Percentiles rank a stretch among this genome's conserved stretches.
Conservation (phyloP, 1,140 invertebrate species). For the Piezodorus guildinii region DNA sequence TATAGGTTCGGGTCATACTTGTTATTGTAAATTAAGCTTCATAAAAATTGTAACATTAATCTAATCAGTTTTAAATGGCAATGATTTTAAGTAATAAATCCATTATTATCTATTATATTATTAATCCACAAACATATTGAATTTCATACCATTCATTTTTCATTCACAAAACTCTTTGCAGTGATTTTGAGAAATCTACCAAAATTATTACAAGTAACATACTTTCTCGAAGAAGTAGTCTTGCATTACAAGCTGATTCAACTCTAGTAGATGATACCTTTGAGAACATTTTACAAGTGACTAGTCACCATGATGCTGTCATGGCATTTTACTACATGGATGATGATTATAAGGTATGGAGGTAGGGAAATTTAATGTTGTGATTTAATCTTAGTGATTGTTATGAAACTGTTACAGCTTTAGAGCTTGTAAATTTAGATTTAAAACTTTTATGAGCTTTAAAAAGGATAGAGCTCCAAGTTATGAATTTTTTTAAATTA, state of each 20-base stretch:
- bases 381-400: background rate
- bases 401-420: background rate
- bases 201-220: constrained; percentile 16
- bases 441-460: background rate
- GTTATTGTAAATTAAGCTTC: no score
- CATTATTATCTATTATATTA: no score
- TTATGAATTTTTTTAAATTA: background rate
- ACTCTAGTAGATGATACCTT: constrained; percentile 53
- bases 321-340: constrained; percentile 85
- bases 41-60: no score
- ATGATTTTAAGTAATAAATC: background rate
- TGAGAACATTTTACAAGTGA: constrained; percentile 69
- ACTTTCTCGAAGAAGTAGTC: constrained; percentile 23
- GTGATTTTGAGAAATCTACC: constrained; percentile 16
- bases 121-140: no score
- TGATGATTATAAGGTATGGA: constrained; percentile 60
- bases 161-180: background rate
- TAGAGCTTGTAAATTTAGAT: no score
- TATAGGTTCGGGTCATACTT: no score
- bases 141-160: no score
- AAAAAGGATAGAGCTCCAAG: background rate
- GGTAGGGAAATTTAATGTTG: background rate
- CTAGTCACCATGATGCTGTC: constrained; percentile 70
- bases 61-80: background rate
- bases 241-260: background rate